These are phyloP conservation scores for Ascidia mentula DNA, from an alignment of 23 tunicate species.

Conservation along the genomic window DNA sequence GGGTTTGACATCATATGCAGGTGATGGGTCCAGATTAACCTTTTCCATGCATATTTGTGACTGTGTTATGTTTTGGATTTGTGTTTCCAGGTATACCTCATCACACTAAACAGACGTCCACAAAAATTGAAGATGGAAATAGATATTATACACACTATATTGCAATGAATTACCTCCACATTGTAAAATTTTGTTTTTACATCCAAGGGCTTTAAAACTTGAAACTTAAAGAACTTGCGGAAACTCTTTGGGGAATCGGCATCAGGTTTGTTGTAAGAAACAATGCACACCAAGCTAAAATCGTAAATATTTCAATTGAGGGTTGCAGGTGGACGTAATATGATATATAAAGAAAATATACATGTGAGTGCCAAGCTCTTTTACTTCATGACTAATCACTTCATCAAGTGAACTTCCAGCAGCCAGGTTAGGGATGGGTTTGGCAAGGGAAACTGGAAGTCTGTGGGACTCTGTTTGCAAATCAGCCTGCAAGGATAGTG, in stretches of 20 bases:
- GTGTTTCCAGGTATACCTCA: slow-evolving; percentile 86
- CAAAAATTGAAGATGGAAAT: not conserved
- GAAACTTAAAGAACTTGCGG: slow-evolving; percentile 90
- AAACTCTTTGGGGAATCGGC: slow-evolving; percentile 60
- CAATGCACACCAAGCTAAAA: slow-evolving; percentile 75
- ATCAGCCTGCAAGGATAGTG: slow-evolving; percentile 52
- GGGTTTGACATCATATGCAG: slow-evolving; percentile 41
- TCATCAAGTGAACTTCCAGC: slow-evolving; percentile 71
- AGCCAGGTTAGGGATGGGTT: slow-evolving; percentile 12
- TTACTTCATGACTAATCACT: slow-evolving; percentile 88
- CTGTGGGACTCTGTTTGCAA: slow-evolving; percentile 89
- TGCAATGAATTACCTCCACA: slow-evolving; percentile 39
- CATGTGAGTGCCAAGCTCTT: slow-evolving; percentile 95
- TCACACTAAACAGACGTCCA: slow-evolving; percentile 23
- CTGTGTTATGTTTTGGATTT: slow-evolving; percentile 86
- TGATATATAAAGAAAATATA: too few species aligned
- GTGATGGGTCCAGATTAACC: slow-evolving; percentile 82
- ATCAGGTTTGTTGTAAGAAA: slow-evolving; percentile 59
- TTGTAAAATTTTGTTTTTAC: slow-evolving; percentile 93
- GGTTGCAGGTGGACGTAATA: too few species aligned
- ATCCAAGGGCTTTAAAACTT: slow-evolving; percentile 90
- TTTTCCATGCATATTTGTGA: slow-evolving; percentile 81
- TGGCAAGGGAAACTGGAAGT: slow-evolving; percentile 39
- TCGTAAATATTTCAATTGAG: not conserved
- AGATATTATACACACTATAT: not conserved